Evolutionary conservation across 64 coral and sea anemone species (phyloP), one percentile per base, ranked within the genome.

Genomic region (Stylophora pistillata): DNA sequence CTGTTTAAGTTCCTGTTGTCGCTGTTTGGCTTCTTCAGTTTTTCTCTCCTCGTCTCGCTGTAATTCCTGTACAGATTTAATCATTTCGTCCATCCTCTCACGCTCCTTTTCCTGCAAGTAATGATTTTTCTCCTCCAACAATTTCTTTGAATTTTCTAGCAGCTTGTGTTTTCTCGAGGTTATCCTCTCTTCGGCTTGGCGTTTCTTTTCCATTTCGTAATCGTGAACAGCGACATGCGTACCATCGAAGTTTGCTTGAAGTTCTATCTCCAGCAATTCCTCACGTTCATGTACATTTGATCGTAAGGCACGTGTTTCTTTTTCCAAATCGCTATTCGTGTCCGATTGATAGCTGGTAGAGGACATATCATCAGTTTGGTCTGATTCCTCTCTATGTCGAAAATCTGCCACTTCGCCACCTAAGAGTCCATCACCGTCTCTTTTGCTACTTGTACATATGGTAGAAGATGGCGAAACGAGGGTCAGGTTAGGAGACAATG

Each of bases 21-120:
- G 58, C 14, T 55, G 92, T 59, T 78, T 90, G 2, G 77, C 76
- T n/a, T 93, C 91, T 26, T 83, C 59, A 53, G 77, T 88, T 86
- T 86, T 90, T 21, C 81, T 97, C 25, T 78, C 76, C 29, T 93
- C 72, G 64, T 81, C 74, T 18, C 58, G 34, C 29, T 97, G 91
- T 25, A 97, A 74, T 10, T 41, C 82, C 86, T 97, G 91, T 1
- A 97, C 82, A 13, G 55, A 87, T 73, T 76, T 87, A 32, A 97
- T 69, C 82, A 90, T 56, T 23, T 87, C 83, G n/a, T 97, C 82
- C 52, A 85, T 74, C 41, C 62, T 66, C 37, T 90, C 74, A 70
- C 71, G 83, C 20, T 86, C 34, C 25, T 90, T 74, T 13, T 86
- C 31, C 27, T 82, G 74, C 18, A 97, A 87, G 73, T 86, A 60